These are phyloP conservation scores for Hololepta plana DNA, from an alignment of 2,888 invertebrate genomes.

Conservation along the genomic window DNA sequence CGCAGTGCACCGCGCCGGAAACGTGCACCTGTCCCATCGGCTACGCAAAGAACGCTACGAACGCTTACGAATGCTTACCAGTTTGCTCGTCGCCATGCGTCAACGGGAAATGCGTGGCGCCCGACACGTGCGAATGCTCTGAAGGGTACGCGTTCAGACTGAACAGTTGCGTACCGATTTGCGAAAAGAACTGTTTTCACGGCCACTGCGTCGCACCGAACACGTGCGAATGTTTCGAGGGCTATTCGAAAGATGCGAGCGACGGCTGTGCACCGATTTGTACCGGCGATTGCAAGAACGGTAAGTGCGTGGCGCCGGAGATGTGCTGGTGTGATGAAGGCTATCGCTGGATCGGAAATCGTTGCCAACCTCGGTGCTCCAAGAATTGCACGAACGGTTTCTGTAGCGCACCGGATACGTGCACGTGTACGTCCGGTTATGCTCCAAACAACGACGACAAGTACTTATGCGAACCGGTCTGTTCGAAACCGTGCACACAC, in stretches of 20 bases:
- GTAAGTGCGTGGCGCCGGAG: not conserved
- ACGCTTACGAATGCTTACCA: slow-evolving; percentile 27
- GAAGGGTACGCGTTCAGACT: slow-evolving; percentile 4
- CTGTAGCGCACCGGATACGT: slow-evolving; percentile 30
- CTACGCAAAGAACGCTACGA: slow-evolving; percentile 8
- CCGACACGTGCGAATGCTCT: slow-evolving; percentile 36
- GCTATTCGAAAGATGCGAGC: slow-evolving; percentile 5
- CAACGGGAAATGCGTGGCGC: slow-evolving; percentile 40
- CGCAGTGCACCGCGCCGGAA: slow-evolving; percentile 10
- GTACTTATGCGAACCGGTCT: slow-evolving; percentile 29
- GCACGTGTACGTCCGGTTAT: slow-evolving; percentile 27
- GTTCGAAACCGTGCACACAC: slow-evolving; percentile 43
- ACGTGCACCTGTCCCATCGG: slow-evolving; percentile 8
- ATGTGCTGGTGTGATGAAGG: slow-evolving; percentile 25
- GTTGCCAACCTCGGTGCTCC: slow-evolving; percentile 36
- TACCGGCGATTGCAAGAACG: slow-evolving; percentile 3
- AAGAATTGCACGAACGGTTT: slow-evolving; percentile 27
- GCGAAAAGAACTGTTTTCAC: slow-evolving; percentile 4
- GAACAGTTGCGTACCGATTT: slow-evolving; percentile 6
- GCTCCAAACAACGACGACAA: slow-evolving; percentile 16
- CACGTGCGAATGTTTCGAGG: slow-evolving; percentile 30
- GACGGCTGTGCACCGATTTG: slow-evolving; percentile 6
- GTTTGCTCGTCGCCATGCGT: slow-evolving; percentile 40
- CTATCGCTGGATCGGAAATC: slow-evolving; percentile 32
- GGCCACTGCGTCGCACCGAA: slow-evolving; percentile 12